phyloP scores from a whole-genome alignment of 2,113 vertebrate species.

The Pterophyllum scalare region DNA sequence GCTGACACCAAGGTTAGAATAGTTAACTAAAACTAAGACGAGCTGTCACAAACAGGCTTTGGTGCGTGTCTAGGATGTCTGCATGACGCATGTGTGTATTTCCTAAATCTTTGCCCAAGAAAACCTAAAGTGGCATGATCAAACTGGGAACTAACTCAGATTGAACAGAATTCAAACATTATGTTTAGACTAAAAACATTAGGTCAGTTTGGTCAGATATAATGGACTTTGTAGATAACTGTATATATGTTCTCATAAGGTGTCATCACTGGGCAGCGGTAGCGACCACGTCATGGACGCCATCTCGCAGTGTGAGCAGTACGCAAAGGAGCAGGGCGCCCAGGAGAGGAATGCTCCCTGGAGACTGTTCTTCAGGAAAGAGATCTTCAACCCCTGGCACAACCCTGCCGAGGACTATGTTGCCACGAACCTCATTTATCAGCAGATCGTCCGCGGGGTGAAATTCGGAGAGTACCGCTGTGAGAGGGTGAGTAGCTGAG shows the following conservation, averaged over 20 bases:
- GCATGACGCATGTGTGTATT: fast-evolving
- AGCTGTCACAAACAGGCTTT: neutral
- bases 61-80: neutral
- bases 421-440: slow-evolving; percentile 96
- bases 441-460: slow-evolving; percentile 95
- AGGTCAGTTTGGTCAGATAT: neutral
- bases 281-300: slow-evolving; percentile 98
- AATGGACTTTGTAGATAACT: no score
- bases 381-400: slow-evolving; percentile 98
- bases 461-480: slow-evolving; percentile 98
- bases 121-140: neutral
- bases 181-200: neutral
- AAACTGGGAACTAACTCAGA: neutral
- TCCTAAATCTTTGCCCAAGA: neutral
- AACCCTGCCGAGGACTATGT: slow-evolving; percentile 87
- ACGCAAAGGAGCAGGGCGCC: slow-evolving; percentile 96
- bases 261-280: slow-evolving; percentile 95
- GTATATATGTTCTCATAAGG: slow-evolving; percentile 75
- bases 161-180: neutral
- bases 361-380: slow-evolving; percentile 97
- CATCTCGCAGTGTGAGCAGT: slow-evolving; percentile 97
- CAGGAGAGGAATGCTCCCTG: slow-evolving; percentile 97
- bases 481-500: slow-evolving; percentile 85
- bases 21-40: neutral
- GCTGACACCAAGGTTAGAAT: neutral